Evolutionary conservation across 2,888 invertebrate species (phyloP).

Genomic region (Stenichneumon culpator): DNA sequence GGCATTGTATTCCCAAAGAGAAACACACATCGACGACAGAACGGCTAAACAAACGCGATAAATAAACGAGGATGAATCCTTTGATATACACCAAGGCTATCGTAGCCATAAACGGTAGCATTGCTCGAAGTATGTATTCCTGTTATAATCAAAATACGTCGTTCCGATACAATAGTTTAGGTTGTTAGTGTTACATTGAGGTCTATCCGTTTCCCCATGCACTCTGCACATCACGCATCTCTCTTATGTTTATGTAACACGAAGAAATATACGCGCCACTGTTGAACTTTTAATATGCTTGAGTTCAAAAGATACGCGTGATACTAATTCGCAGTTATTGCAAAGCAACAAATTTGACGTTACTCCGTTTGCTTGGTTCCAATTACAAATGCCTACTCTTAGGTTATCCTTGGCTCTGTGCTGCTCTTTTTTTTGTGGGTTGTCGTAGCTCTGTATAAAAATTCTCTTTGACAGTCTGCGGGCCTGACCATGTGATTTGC

Average conservation of each 20-base stretch:
- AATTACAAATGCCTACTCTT: slow-evolving; percentile 28
- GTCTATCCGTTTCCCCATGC: slow-evolving; percentile 45
- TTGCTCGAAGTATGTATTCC: slow-evolving; percentile 77
- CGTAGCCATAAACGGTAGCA: slow-evolving; percentile 73
- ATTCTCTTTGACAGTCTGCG: slow-evolving; percentile 19
- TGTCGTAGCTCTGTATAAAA: neutral
- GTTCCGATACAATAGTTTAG: slow-evolving; percentile 13
- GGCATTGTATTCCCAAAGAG: slow-evolving; percentile 71
- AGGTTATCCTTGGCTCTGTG: slow-evolving; percentile 49
- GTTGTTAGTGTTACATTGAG: slow-evolving; percentile 20
- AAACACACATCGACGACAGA: slow-evolving; percentile 69
- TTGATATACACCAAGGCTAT: slow-evolving; percentile 79
- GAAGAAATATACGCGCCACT: slow-evolving; percentile 47
- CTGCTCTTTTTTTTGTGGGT: neutral
- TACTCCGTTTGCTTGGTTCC: neutral
- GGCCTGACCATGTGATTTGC: neutral
- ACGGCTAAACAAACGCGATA: slow-evolving; percentile 53
- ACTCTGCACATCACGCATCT: slow-evolving; percentile 48
- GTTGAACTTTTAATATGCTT: slow-evolving; percentile 67
- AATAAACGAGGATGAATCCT: slow-evolving; percentile 75
- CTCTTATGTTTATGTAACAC: slow-evolving; percentile 70
- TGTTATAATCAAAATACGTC: slow-evolving; percentile 19
- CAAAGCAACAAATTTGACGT: slow-evolving; percentile 33
- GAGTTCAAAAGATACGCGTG: slow-evolving; percentile 38
- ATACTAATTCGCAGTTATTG: slow-evolving; percentile 33